Percentiles rank a stretch among this genome's conserved stretches.
These are phyloP conservation scores for Peromyscus leucopus DNA, from an alignment of 2,113 vertebrate species.

Conservation along the genomic window DNA sequence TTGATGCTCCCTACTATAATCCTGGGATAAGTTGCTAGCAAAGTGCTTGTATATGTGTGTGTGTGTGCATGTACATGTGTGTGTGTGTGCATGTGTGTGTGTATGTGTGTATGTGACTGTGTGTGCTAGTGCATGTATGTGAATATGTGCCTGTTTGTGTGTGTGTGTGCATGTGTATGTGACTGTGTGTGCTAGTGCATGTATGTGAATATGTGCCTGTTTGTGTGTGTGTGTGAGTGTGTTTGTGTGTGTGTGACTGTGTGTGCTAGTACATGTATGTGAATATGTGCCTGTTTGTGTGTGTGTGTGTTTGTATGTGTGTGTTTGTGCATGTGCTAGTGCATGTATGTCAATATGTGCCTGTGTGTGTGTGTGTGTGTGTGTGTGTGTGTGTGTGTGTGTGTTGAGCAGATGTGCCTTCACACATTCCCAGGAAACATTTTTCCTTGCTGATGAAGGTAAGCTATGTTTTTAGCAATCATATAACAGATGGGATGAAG, in stretches of 20 bases:
- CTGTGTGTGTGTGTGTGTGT: not conserved
- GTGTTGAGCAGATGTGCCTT: too few species aligned
- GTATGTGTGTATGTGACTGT: not conserved
- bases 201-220: not conserved
- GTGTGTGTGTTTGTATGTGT: not conserved
- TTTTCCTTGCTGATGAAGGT: not conserved
- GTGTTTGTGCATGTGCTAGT: not conserved
- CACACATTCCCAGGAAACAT: rapidly evolving
- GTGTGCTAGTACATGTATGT: not conserved
- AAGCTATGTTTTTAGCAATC: not conserved
- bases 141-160: too few species aligned
- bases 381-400: not conserved
- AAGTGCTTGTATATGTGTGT: not conserved
- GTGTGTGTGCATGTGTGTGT: not conserved
- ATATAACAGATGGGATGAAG: not conserved
- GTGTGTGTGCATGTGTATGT: not conserved
- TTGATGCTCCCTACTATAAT: not conserved
- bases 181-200: not conserved
- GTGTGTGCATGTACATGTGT: not conserved
- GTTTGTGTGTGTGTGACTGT: not conserved
- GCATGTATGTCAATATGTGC: too few species aligned
- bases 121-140: not conserved
- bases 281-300: not conserved
- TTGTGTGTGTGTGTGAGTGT: not conserved
- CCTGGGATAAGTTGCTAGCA: not conserved